phyloP scores from a whole-genome alignment of 2,888 invertebrate species.

The Temnothorax unifasciatus region DNA sequence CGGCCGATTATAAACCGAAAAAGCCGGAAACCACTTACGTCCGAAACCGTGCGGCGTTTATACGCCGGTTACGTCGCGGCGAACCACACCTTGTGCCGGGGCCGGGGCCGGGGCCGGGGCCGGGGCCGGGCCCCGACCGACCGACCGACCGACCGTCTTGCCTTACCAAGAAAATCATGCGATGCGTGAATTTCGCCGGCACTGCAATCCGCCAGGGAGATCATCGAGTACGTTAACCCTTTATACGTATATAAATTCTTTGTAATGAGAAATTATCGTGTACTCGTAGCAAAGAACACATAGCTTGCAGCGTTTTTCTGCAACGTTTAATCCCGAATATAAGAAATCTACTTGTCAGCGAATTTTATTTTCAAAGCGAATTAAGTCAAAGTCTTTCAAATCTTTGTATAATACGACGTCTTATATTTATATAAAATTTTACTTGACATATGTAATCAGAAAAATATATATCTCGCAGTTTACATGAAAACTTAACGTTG shows the following conservation, averaged over 20 bases:
- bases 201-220: constrained; percentile 6
- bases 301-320: neutral
- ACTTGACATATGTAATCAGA: neutral
- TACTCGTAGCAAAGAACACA: neutral
- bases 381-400: neutral
- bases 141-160: constrained; percentile 32
- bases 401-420: neutral
- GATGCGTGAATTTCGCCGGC: constrained; percentile 52
- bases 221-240: constrained; percentile 30
- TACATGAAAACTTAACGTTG: neutral
- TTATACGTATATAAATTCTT: neutral
- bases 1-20: constrained; percentile 84
- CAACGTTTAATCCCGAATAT: neutral
- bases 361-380: neutral
- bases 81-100: constrained; percentile 72
- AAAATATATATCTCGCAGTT: neutral
- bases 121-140: constrained; percentile 3
- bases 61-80: constrained; percentile 77
- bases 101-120: constrained; percentile 25
- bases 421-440: neutral
- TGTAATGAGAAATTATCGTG: neutral
- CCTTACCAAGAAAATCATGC: constrained; percentile 52
- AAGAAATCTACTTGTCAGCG: neutral
- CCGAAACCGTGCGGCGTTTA: constrained; percentile 80
- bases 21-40: constrained; percentile 86